A percentile compares a stretch with the other conserved stretches of the same genome.
phyloP scores from a whole-genome alignment of 2,113 vertebrate species.

The Trogon melanurus region DNA sequence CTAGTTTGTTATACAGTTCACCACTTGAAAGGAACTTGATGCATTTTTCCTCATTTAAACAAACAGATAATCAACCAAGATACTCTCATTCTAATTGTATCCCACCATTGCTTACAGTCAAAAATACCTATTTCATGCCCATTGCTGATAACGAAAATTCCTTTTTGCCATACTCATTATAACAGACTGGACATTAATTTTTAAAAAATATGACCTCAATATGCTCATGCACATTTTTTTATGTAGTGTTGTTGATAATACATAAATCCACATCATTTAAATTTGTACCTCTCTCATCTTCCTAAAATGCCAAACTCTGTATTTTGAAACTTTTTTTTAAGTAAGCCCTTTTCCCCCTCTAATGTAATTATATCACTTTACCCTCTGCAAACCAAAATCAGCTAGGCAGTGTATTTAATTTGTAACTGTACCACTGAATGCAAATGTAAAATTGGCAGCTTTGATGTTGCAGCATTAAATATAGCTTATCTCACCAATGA shows the following conservation, averaged over 20 bases:
- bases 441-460: constrained; percentile 66
- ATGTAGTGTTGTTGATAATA: background rate
- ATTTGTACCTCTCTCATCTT: background rate
- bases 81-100: constrained; percentile 38
- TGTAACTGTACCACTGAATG: constrained; percentile 34
- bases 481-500: constrained; percentile 70
- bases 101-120: background rate
- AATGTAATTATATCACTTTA: constrained; percentile 27
- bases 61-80: constrained; percentile 58
- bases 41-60: constrained; percentile 48
- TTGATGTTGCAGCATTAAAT: constrained; percentile 41
- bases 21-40: constrained; percentile 42
- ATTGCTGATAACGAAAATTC: background rate
- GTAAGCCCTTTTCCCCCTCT: background rate
- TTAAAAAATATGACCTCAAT: background rate
- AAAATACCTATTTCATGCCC: background rate
- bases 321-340: constrained; percentile 9
- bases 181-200: background rate
- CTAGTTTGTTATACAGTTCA: constrained; percentile 70
- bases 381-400: constrained; percentile 21
- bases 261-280: background rate
- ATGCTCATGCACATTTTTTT: background rate
- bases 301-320: background rate
- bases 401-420: constrained; percentile 18
- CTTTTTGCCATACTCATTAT: background rate